Percentiles rank a stretch among this genome's conserved stretches.
These are phyloP conservation scores for Paralinhomoeus sp. DNA, from an alignment of 2,888 invertebrate species.

Conservation along the genomic window DNA sequence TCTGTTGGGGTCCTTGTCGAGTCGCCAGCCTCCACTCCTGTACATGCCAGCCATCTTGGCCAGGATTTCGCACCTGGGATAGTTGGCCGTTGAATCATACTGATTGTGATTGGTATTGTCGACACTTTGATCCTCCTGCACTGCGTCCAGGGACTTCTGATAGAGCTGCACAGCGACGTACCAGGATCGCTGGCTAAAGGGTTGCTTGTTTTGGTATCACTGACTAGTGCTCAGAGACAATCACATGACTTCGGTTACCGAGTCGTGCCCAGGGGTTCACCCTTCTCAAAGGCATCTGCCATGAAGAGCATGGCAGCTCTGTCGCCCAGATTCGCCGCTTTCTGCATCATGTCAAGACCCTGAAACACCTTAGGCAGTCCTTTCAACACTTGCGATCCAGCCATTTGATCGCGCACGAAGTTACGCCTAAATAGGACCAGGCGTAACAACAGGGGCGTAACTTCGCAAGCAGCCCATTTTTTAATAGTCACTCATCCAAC, in stretches of 20 bases:
- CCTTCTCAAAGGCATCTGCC: slow-evolving; percentile 33
- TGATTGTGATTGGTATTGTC: too few relatives aligned
- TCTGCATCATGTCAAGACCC: slow-evolving; percentile 28
- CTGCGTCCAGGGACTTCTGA: slow-evolving; percentile 14
- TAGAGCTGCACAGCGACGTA: slow-evolving; percentile 13
- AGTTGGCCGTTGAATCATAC: background rate
- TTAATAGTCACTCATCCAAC: too few relatives aligned
- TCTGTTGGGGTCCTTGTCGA: slow-evolving; percentile 28
- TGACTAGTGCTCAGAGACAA: too few relatives aligned
- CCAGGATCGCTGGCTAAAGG: too few relatives aligned
- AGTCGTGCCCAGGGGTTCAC: slow-evolving; percentile 24
- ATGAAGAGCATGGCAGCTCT: slow-evolving; percentile 32
- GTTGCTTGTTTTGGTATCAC: too few relatives aligned
- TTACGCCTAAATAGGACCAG: too few relatives aligned
- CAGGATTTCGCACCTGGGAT: slow-evolving; percentile 25
- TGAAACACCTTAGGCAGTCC: too few relatives aligned
- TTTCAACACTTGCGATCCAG: too few relatives aligned
- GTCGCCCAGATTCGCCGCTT: slow-evolving; percentile 34
- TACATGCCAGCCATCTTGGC: slow-evolving; percentile 33
- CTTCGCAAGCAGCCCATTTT: too few relatives aligned
- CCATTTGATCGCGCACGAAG: too few relatives aligned
- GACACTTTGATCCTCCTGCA: slow-evolving; percentile 2
- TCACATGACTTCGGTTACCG: too few relatives aligned
- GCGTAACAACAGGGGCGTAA: too few relatives aligned
- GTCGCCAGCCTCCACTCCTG: slow-evolving; percentile 27